Evolutionary conservation across 53 echinoderm and acorn worm species (phyloP).

Genomic region (Temnopleurus reevesii): DNA sequence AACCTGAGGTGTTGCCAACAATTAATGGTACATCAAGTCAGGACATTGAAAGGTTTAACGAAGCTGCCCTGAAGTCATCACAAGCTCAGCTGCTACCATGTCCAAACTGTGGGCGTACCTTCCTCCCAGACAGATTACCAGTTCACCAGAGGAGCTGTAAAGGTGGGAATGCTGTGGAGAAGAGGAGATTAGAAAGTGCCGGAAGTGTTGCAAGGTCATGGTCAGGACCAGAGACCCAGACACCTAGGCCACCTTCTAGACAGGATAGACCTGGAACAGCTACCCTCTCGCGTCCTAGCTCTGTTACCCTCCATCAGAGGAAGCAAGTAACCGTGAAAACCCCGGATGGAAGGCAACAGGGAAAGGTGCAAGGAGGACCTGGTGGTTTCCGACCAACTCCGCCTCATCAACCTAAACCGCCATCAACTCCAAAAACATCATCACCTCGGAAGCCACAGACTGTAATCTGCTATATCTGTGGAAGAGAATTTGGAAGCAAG

Average conservation of each 20-base stretch:
- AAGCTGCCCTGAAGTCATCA: conserved; percentile 80
- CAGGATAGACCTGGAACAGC: conserved; percentile 74
- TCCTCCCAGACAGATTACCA: conserved; percentile 88
- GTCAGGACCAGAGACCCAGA: conserved; percentile 59
- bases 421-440: neutral
- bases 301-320: conserved; percentile 74
- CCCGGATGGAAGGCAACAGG: conserved; percentile 19
- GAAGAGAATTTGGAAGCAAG: conserved; percentile 94
- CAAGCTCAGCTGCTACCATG: conserved; percentile 85
- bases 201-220: conserved; percentile 65
- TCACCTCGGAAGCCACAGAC: conserved; percentile 64
- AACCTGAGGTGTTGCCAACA: conserved; percentile 63
- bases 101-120: conserved; percentile 86
- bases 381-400: conserved; percentile 26
- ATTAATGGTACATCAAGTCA: neutral
- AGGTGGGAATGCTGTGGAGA: neutral
- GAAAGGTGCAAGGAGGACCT: neutral
- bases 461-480: conserved; percentile 96
- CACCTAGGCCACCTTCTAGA: conserved; percentile 45
- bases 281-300: conserved; percentile 82
- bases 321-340: conserved; percentile 66
- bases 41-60: conserved; percentile 71
- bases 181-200: neutral
- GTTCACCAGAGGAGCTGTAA: conserved; percentile 85
- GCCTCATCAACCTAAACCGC: neutral